These are phyloP conservation scores for Macquaria australasica DNA, from an alignment of 2,113 vertebrate species.

Conservation along the genomic window DNA sequence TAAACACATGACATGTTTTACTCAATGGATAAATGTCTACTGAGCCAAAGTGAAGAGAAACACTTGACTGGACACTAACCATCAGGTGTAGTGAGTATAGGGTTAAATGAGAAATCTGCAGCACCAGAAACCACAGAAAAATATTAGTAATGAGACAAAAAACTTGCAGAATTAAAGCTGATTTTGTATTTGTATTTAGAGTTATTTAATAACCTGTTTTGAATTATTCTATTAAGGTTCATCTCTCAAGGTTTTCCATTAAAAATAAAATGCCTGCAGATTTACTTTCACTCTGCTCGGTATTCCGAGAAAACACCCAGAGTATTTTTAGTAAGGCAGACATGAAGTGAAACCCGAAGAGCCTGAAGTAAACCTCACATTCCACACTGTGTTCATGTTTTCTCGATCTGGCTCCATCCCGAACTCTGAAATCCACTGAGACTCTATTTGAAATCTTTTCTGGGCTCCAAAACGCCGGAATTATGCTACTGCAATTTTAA, in stretches of 20 bases:
- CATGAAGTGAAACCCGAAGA: conserved; percentile 2
- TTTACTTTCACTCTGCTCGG: neutral
- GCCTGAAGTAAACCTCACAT: neutral
- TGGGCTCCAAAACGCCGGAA: neutral
- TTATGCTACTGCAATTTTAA: neutral
- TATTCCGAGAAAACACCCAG: too few species aligned
- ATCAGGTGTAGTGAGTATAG: neutral
- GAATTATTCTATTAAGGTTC: neutral
- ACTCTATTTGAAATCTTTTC: neutral
- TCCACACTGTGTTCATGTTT: neutral
- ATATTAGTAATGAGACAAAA: neutral
- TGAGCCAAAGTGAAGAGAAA: neutral
- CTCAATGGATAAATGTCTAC: neutral
- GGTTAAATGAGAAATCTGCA: neutral
- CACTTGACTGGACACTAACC: neutral
- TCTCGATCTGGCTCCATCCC: neutral
- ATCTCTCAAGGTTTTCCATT: neutral
- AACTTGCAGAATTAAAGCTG: neutral
- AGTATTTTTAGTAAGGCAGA: too few species aligned
- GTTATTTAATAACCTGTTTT: neutral
- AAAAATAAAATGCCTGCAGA: neutral
- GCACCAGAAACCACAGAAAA: neutral
- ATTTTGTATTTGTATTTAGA: neutral
- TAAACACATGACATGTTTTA: neutral
- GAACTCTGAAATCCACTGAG: neutral